These are phyloP conservation scores for Acrobasis repandana DNA, from an alignment of 2,888 invertebrate species.

Conservation along the genomic window DNA sequence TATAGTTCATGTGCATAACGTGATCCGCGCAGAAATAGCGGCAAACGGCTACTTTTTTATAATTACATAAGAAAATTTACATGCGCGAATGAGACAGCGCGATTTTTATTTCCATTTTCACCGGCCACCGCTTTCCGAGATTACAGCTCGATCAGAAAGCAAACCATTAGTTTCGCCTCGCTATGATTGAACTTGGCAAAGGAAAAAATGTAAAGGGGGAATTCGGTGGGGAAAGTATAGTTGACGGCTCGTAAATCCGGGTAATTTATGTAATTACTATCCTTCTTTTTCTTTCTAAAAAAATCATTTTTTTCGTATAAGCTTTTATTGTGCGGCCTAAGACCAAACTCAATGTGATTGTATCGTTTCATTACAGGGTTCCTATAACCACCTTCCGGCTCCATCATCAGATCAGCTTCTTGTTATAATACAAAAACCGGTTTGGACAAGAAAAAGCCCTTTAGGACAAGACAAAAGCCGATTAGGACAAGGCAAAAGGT, in stretches of 20 bases:
- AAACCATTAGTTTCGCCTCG: slow-evolving; percentile 11
- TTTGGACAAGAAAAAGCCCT: too few species aligned
- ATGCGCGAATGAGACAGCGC: not conserved
- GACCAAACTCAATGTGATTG: too few species aligned
- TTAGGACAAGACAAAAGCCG: too few species aligned
- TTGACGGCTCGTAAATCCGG: not conserved
- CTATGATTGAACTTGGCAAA: not conserved
- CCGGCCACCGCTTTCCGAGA: not conserved
- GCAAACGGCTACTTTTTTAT: not conserved
- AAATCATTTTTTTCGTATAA: too few species aligned
- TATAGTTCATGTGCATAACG: not conserved
- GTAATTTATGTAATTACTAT: not conserved
- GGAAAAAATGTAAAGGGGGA: not conserved
- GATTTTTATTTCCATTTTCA: slow-evolving; percentile 9
- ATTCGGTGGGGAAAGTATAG: not conserved
- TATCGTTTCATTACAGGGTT: too few species aligned
- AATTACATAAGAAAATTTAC: not conserved
- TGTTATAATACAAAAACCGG: too few species aligned
- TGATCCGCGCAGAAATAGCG: not conserved
- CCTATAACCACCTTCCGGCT: too few species aligned
- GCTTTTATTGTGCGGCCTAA: too few species aligned
- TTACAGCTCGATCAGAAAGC: not conserved
- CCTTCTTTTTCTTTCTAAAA: too few species aligned
- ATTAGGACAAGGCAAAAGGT: too few species aligned
- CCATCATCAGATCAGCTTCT: too few species aligned